These are phyloP conservation scores for Zaprionus nigranus DNA, from an alignment of 1,140 invertebrate species.

Conservation along the genomic window DNA sequence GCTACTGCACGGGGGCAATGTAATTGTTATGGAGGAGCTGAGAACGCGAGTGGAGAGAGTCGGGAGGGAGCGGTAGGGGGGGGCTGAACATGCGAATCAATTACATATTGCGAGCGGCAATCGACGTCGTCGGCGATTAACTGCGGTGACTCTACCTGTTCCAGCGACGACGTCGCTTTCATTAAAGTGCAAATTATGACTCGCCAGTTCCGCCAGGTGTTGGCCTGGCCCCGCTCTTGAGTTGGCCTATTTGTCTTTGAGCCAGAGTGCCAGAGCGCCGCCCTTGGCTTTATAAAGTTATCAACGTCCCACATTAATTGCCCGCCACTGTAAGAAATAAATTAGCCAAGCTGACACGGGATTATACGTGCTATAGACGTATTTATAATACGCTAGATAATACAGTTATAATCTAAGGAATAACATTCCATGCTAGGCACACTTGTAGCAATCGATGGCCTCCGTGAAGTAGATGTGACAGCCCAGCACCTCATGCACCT, in stretches of 20 bases:
- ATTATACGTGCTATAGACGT: neutral
- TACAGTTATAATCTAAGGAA: neutral
- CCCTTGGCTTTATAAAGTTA: conserved; percentile 77
- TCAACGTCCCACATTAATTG: conserved; percentile 60
- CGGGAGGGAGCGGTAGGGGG: neutral
- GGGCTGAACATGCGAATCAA: conserved; percentile 69
- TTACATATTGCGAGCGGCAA: conserved; percentile 66
- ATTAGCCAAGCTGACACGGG: conserved; percentile 54
- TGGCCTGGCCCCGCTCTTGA: conserved; percentile 73
- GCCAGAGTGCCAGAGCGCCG: conserved; percentile 26
- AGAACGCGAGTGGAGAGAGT: neutral
- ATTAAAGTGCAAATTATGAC: conserved; percentile 83
- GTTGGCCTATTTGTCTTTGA: conserved; percentile 79
- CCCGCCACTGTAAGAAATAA: conserved; percentile 57
- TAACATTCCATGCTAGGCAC: conserved; percentile 13
- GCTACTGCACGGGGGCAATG: conserved; percentile 41
- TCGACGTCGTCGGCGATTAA: conserved; percentile 67
- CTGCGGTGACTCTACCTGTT: conserved; percentile 81
- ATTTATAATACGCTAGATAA: conserved; percentile 5
- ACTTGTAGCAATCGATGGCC: conserved; percentile 48
- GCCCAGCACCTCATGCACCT: conserved; percentile 31
- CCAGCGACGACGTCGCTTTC: conserved; percentile 63
- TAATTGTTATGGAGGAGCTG: conserved; percentile 69
- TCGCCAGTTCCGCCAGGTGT: conserved; percentile 82
- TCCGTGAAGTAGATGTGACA: conserved; percentile 45